Conservation (phyloP, 2,888 invertebrate species). For the Kuschelorhynchus macadamiae region DNA sequence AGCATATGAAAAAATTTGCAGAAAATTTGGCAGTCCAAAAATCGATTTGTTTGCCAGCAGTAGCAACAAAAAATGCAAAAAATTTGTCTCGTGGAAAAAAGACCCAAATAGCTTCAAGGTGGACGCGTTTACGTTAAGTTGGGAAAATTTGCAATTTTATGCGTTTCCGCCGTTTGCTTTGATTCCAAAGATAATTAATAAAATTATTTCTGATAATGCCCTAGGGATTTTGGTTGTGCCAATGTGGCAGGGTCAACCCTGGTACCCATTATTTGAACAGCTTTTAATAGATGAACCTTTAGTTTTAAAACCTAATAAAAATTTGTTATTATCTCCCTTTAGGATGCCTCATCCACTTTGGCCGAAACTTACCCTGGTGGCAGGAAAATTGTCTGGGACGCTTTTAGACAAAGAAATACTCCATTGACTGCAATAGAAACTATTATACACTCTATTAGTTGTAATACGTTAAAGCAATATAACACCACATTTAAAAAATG, state of each 20-base stretch:
- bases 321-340: slow-evolving; percentile 22
- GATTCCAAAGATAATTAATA: no score
- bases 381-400: slow-evolving; percentile 26
- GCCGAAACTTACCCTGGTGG: slow-evolving; percentile 28
- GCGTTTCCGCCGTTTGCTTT: slow-evolving; percentile 44
- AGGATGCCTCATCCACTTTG: slow-evolving; percentile 19
- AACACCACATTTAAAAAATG: slow-evolving; percentile 23
- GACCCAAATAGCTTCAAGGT: slow-evolving; percentile 33
- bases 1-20: not conserved
- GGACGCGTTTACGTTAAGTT: slow-evolving; percentile 45
- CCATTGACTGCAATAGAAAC: slow-evolving; percentile 18
- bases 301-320: slow-evolving; percentile 1
- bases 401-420: slow-evolving; percentile 3
- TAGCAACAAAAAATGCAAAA: slow-evolving; percentile 21
- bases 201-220: no score
- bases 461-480: slow-evolving; percentile 14
- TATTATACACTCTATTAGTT: slow-evolving; percentile 6
- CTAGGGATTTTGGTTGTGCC: no score
- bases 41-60: slow-evolving; percentile 7
- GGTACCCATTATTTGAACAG: slow-evolving; percentile 8
- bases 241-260: not conserved
- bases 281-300: not conserved
- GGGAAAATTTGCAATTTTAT: slow-evolving; percentile 40
- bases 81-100: slow-evolving; percentile 12
- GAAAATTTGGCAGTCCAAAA: no score